These are phyloP conservation scores for Meandrina meandrites DNA, from an alignment of 92 coral and sea anemone species.

Conservation along the genomic window DNA sequence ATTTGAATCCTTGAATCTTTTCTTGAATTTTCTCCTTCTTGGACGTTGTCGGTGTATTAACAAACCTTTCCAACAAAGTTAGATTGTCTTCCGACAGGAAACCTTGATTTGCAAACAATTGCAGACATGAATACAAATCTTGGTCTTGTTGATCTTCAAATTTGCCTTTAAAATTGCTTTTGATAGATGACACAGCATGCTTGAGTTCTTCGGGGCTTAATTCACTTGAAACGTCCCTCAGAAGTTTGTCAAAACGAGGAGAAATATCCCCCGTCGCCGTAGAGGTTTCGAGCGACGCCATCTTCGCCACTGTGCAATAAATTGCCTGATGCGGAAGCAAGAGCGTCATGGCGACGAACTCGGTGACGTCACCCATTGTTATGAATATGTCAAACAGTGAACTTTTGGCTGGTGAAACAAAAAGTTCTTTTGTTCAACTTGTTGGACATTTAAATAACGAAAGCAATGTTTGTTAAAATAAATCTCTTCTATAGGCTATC, in stretches of 20 bases:
- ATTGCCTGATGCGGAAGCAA: too few species aligned
- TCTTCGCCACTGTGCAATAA: background rate
- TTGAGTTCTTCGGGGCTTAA: constrained; percentile 22
- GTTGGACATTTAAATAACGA: too few species aligned
- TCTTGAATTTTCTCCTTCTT: constrained; percentile 8
- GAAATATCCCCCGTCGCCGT: constrained; percentile 6
- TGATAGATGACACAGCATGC: constrained; percentile 22
- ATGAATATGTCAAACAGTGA: too few species aligned
- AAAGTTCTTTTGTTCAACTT: too few species aligned
- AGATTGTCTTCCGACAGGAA: constrained; percentile 37
- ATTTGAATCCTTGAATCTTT: constrained; percentile 21
- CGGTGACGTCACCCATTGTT: too few species aligned
- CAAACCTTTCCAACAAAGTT: constrained; percentile 31
- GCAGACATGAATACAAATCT: constrained; percentile 32
- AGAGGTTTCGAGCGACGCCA: constrained; percentile 20
- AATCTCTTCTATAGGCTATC: too few species aligned
- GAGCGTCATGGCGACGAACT: too few species aligned
- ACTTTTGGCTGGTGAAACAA: too few species aligned
- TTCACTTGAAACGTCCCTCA: background rate
- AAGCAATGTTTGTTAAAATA: too few species aligned
- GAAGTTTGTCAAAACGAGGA: constrained; percentile 24
- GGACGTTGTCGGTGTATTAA: background rate
- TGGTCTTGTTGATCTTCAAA: constrained; percentile 3
- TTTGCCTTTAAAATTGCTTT: constrained; percentile 22
- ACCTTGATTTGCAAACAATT: constrained; percentile 33